Base-by-base conservation (phyloP, 2,888 invertebrate species). In the Drosophila nigricruria region DNA sequence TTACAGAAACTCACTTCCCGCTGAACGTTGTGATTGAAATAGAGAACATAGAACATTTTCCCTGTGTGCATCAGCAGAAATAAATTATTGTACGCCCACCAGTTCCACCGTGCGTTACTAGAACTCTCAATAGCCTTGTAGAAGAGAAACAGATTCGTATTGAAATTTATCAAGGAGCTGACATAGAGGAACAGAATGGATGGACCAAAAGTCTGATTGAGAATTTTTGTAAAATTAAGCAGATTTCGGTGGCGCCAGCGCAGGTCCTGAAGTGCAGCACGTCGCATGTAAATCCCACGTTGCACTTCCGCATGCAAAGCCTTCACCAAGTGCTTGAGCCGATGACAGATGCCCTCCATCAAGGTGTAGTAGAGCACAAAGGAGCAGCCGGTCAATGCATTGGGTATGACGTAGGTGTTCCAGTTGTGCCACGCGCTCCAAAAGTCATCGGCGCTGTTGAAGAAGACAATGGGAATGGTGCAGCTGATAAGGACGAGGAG, bases 111-210 rank as follows among this genome's bases (percentile, higher is more conserved):
- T 0, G n/a, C 34, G 1, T 20, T 2, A 12, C 52, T 23, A 0
- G 79, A 63, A 0, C 34, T 53, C 8, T 77, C 77, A n/a, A 81
- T 30, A 1, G 42, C 52, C 47, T 87, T 83, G 36, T 83, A 84
- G 2, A 60, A 36, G 5, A 81, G 36, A 12, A 87, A 84, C 1
- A 87, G 20, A n/a, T 69, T 75, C 5, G 79, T 54, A 12, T 87
- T 83, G 27, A 87, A 77, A 47, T 72, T 83, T 0, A 83, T 63
- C 8, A 87, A 69, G 9, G 84, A 79, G 4, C 77, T 74, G 10
- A 75, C 38, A 23, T 64, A 81, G 6, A 70, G 58, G 16, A 81
- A 59, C 3, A 84, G 16, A n/a, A 84, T 54, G 6, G 84, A 81
- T 10, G 66, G 49, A 0, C 75, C 75, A 40, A 63, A 84, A 6